Evolutionary conservation across 2,113 vertebrate genomes (phyloP), one percentile per base, ranked within the genome.

Genomic region (Perccottus glenii): DNA sequence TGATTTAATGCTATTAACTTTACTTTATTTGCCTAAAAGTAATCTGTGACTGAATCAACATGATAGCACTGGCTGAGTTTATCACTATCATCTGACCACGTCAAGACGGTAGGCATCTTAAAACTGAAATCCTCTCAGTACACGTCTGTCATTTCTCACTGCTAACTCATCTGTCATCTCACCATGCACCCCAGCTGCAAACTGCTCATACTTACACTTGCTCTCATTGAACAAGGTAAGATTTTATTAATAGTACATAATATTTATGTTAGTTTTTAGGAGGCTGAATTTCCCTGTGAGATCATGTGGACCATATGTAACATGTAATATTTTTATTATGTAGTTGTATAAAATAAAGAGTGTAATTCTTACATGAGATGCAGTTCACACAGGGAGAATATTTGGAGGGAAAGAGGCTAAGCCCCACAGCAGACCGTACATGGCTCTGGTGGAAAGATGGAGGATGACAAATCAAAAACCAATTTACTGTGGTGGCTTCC

Each of bases 371-470:
- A 7, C n/a, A 8, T 36, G 11, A 36, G 52, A 58, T 9, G 3
- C 32, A 83, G 83, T 48, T 12, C 11, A 55, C 5, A 6, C 73
- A 15, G 70, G 42, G 47, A 2, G 42, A 12, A 85, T 90, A 55
- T 11, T 81, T 9, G 82, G 80, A 7, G 88, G 88, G 4, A 47
- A 48, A 0, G 40, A 42, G 15, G 76, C 73, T 4, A 2, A 0
- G 8, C 10, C 82, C 11, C 78, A 87, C 6, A 89, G 78, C 61
- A 70, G 73, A 10, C 84, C 89, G 0, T 89, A 87, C 76, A 91
- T 91, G 88, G 89, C 62, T 5, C 58, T 82, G 47, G 4, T 90
- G 46, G 1, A 19, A 19, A 27, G 19, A n/a, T n/a, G n/a, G 19
- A 0, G 1, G 2, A 0, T 0, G 0, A 0, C 4, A 4, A 0